Evolutionary conservation across 1,140 invertebrate genomes (phyloP), one percentile per base, ranked within the genome.

Genomic region (Phymastichus coffea): DNA sequence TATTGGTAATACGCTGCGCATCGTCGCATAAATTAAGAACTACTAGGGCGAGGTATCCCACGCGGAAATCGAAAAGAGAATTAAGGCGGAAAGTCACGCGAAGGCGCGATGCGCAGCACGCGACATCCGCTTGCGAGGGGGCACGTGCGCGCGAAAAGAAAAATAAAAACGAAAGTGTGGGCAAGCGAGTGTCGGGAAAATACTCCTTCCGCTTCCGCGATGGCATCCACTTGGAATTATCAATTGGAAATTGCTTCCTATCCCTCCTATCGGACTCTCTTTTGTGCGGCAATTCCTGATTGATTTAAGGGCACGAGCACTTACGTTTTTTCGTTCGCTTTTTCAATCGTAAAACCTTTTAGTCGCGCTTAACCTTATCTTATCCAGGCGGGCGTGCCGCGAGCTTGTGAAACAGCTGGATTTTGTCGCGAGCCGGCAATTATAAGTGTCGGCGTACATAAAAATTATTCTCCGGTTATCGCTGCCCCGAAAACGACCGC

Each of bases 161-260:
- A n/a, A n/a, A n/a, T n/a, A n/a, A n/a, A n/a, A n/a, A n/a, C n/a
- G n/a, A n/a, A n/a, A n/a, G n/a, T n/a, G n/a, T n/a, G n/a, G n/a
- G n/a, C n/a, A n/a, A n/a, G n/a, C n/a, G n/a, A n/a, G n/a, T n/a
- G n/a, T n/a, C n/a, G n/a, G n/a, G n/a, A n/a, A n/a, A n/a, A n/a
- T n/a, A n/a, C n/a, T n/a, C n/a, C n/a, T n/a, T n/a, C n/a, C n/a
- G n/a, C n/a, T n/a, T n/a, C n/a, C n/a, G n/a, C n/a, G n/a, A n/a
- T n/a, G n/a, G n/a, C n/a, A n/a, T n/a, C n/a, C n/a, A n/a, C n/a
- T n/a, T n/a, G n/a, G n/a, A 66, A 76, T 76, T 75, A 77, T 63
- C 67, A 63, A 76, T 75, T 76, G 72, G 68, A 66, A 63, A 71
- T 72, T 69, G 70, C 66, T 74, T 69, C 63, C 64, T 63, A 65